Conservation (phyloP, 2,888 invertebrate genomes). For the Carabus problematicus region DNA sequence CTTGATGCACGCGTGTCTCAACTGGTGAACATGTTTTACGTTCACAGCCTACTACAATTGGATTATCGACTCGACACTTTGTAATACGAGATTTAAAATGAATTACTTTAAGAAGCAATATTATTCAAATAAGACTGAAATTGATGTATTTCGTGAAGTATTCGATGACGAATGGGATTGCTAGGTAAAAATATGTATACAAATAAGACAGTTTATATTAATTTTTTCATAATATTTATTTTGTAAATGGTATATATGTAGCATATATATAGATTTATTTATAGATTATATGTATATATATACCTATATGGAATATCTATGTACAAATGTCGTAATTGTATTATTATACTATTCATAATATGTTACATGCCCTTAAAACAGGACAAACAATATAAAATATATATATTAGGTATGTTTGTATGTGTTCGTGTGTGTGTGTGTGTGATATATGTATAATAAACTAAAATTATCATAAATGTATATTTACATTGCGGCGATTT, state of each 20-base stretch:
- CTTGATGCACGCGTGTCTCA: too few species aligned
- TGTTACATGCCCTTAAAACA: slow-evolving; percentile 56
- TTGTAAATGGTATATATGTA: slow-evolving; percentile 38
- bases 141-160: not conserved
- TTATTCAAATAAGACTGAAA: not conserved
- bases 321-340: slow-evolving; percentile 39
- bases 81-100: too few species aligned
- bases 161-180: too few species aligned
- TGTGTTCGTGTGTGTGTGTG: too few species aligned
- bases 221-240: slow-evolving; percentile 29
- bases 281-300: slow-evolving; percentile 29
- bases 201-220: not conserved
- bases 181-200: too few species aligned
- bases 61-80: too few species aligned
- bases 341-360: slow-evolving; percentile 52
- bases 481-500: slow-evolving; percentile 40
- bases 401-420: slow-evolving; percentile 32
- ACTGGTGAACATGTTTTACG: too few species aligned
- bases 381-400: slow-evolving; percentile 47
- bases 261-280: slow-evolving; percentile 26
- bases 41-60: too few species aligned
- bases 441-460: too few species aligned
- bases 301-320: slow-evolving; percentile 28
- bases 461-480: not conserved
- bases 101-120: too few species aligned